phyloP scores from a whole-genome alignment of 2,113 vertebrate species.

The Tychaedon coryphoeus region DNA sequence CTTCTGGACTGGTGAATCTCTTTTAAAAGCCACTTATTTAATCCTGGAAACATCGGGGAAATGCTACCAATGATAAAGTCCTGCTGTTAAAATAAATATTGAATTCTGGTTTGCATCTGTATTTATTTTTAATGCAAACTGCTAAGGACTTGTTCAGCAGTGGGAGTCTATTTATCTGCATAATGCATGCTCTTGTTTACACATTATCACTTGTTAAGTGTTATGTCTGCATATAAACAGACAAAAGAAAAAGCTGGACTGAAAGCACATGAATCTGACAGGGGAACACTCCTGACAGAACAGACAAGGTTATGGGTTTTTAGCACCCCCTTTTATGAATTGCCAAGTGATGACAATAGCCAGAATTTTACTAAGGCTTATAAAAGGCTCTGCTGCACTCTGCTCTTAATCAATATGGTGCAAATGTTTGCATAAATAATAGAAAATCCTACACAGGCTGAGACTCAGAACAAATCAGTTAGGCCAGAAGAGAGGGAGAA shows the following conservation, averaged over 20 bases:
- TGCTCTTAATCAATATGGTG: slow-evolving; percentile 22
- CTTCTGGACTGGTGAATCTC: slow-evolving; percentile 48
- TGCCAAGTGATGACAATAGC: slow-evolving; percentile 17
- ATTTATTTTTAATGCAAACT: slow-evolving; percentile 64
- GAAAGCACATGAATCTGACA: neutral
- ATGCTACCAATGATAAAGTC: slow-evolving; percentile 57
- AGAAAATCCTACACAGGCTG: neutral
- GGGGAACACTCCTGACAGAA: neutral
- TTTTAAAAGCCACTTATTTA: slow-evolving; percentile 55
- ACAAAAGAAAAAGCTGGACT: slow-evolving; percentile 28
- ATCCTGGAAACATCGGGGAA: slow-evolving; percentile 52
- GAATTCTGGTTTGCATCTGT: slow-evolving; percentile 46
- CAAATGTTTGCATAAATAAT: neutral
- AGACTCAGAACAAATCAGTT: neutral
- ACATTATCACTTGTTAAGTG: slow-evolving; percentile 56
- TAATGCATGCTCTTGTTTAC: slow-evolving; percentile 60
- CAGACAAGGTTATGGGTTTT: slow-evolving; percentile 4
- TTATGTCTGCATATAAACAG: slow-evolving; percentile 4
- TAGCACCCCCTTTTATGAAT: slow-evolving; percentile 29
- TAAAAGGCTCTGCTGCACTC: neutral
- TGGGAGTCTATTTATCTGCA: slow-evolving; percentile 65
- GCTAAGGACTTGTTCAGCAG: slow-evolving; percentile 44
- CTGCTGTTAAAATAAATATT: slow-evolving; percentile 68
- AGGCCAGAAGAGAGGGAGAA: neutral
- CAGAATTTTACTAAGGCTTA: slow-evolving; percentile 17